phyloP scores from a whole-genome alignment of 1,140 invertebrate species.

The Trichogramma pretiosum region DNA sequence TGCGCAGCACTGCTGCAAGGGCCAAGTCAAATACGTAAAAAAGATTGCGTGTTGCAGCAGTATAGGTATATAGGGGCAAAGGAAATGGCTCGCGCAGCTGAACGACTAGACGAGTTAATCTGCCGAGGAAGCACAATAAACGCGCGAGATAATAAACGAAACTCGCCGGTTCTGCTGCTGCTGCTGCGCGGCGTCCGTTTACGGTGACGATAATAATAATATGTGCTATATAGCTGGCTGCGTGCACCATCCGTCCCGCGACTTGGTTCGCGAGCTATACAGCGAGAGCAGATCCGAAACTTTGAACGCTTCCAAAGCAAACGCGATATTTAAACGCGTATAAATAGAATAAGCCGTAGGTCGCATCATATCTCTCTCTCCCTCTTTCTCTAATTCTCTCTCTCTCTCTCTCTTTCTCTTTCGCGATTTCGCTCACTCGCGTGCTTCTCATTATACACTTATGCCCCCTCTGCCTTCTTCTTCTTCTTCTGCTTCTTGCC shows the following conservation, averaged over 20 bases:
- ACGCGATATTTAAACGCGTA: conserved; percentile 34
- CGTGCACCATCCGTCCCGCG: too few species aligned
- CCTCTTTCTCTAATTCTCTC: conserved; percentile 2
- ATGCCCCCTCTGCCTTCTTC: conserved; percentile 10
- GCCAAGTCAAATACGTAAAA: conserved; percentile 4
- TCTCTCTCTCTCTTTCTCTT: neutral
- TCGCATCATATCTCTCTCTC: conserved; percentile 15
- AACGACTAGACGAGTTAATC: conserved; percentile 39
- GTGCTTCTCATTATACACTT: conserved; percentile 2
- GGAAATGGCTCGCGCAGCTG: conserved; percentile 22
- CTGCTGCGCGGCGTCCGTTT: too few species aligned
- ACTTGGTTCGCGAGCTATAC: too few species aligned
- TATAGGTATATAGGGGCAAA: too few species aligned
- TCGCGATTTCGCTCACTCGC: neutral
- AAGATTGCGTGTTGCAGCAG: neutral
- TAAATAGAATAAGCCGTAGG: too few species aligned
- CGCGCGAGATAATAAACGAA: conserved; percentile 36
- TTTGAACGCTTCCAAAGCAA: conserved; percentile 22
- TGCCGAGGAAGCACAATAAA: conserved; percentile 38
- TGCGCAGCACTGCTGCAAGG: too few species aligned
- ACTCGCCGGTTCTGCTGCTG: conserved; percentile 21
- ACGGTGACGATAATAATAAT: conserved; percentile 41
- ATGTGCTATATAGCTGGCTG: conserved; percentile 21
- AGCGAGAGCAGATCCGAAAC: conserved; percentile 24
- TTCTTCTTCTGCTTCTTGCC: neutral